Percentiles rank a stretch among this genome's conserved stretches.
Evolutionary conservation across 2,888 invertebrate genomes (phyloP).

Genomic region (Hydraecia micacea): DNA sequence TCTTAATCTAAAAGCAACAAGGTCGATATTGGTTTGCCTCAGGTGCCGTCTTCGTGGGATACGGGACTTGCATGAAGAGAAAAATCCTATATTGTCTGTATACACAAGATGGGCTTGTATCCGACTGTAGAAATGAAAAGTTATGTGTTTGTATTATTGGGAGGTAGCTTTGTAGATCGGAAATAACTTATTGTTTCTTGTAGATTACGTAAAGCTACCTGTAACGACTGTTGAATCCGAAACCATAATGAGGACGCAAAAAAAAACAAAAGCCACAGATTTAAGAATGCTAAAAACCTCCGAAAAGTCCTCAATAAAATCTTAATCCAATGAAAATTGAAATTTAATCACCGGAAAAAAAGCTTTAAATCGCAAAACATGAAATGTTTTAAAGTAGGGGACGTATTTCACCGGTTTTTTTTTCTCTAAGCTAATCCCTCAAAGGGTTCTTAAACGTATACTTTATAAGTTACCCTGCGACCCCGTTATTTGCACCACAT

Average conservation of each 20-base stretch:
- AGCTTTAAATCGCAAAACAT: background rate
- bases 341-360: background rate
- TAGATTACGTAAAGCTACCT: background rate
- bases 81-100: constrained; percentile 59
- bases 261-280: background rate
- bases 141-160: constrained; percentile 50
- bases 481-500: constrained; percentile 55
- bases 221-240: background rate
- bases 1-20: background rate
- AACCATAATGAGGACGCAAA: background rate
- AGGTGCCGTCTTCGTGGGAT: constrained; percentile 4
- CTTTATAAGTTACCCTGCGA: constrained; percentile 15
- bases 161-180: constrained; percentile 8
- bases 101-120: constrained; percentile 47
- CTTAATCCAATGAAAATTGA: constrained; percentile 1
- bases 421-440: background rate
- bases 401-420: background rate
- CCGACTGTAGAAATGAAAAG: constrained; percentile 47
- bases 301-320: background rate
- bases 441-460: background rate
- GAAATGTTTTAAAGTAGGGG: too few relatives aligned
- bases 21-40: constrained; percentile 31
- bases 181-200: background rate
- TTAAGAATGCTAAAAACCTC: background rate
- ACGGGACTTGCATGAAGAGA: constrained; percentile 58